Conservation (phyloP, 2,797 vertebrate genomes). For the Eupleurogrammus muticus region DNA sequence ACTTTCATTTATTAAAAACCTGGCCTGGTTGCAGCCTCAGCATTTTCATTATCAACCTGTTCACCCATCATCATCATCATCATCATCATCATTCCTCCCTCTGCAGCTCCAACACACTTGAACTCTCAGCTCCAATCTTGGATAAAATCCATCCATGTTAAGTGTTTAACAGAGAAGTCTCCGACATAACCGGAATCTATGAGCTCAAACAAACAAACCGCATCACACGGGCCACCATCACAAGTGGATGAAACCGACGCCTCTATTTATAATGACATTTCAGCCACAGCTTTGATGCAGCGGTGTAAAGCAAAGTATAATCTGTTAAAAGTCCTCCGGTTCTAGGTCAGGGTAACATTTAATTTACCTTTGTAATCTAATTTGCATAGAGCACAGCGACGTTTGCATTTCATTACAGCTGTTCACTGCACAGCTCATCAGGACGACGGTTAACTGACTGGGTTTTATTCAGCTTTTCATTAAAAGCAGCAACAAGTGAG, state of each 20-base stretch:
- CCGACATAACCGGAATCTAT: conserved; percentile 17
- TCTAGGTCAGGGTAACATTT: conserved; percentile 34
- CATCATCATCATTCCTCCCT: no score
- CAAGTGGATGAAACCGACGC: conserved; percentile 18
- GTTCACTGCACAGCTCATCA: conserved; percentile 24
- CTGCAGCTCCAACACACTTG: no score
- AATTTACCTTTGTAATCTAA: conserved; percentile 14
- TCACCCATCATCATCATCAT: no score
- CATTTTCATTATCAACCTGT: no score
- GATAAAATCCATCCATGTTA: no score
- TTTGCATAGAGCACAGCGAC: conserved; percentile 19
- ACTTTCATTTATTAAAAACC: no score
- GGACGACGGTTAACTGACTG: background rate
- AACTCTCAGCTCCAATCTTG: no score
- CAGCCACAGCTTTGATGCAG: conserved; percentile 21
- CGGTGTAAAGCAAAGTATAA: conserved; percentile 12
- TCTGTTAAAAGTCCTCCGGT: conserved; percentile 26
- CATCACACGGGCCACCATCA: conserved; percentile 26
- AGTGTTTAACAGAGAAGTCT: background rate
- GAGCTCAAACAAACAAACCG: conserved; percentile 19
- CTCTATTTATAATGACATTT: conserved; percentile 26
- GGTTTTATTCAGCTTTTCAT: no score
- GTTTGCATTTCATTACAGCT: conserved; percentile 5
- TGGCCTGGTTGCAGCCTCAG: no score
- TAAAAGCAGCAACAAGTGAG: no score